Conservation (phyloP, 2,888 invertebrate genomes). For the Acleris emargana region DNA sequence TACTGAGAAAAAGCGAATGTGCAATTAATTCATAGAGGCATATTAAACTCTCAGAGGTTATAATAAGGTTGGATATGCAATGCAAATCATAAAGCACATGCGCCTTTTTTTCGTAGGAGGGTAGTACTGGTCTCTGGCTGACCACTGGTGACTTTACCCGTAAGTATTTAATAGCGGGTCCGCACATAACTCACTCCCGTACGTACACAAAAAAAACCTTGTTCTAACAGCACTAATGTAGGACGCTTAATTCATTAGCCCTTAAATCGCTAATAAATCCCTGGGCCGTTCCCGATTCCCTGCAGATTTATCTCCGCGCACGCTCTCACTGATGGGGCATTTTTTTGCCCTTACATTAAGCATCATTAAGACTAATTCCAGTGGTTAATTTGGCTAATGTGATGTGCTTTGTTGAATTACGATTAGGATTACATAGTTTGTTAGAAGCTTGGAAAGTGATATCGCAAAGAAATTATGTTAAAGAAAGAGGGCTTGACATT, state of each 20-base stretch:
- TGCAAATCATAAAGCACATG: too few species aligned
- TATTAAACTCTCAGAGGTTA: too few species aligned
- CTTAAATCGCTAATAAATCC: constrained; percentile 66
- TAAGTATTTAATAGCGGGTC: not conserved
- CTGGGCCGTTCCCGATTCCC: constrained; percentile 57
- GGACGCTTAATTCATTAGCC: constrained; percentile 68
- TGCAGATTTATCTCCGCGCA: constrained; percentile 58
- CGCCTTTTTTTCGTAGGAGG: too few species aligned
- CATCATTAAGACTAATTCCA: constrained; percentile 24
- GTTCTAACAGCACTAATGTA: constrained; percentile 61
- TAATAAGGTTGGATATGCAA: too few species aligned
- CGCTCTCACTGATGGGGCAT: constrained; percentile 46
- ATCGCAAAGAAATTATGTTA: too few species aligned
- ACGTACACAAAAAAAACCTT: constrained; percentile 43
- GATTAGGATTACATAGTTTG: too few species aligned
- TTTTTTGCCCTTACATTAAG: constrained; percentile 30
- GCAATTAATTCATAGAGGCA: too few species aligned
- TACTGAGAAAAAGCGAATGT: too few species aligned
- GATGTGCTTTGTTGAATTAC: not conserved
- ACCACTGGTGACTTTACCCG: too few species aligned
- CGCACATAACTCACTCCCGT: constrained; percentile 41
- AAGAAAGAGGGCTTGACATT: too few species aligned
- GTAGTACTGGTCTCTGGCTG: too few species aligned
- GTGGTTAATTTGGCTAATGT: constrained; percentile 16
- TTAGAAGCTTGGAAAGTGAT: too few species aligned